A percentile compares a stretch with the other conserved stretches of the same genome.
Evolutionary conservation across 2,113 vertebrate genomes (phyloP).

Genomic region (Tautogolabrus adspersus): DNA sequence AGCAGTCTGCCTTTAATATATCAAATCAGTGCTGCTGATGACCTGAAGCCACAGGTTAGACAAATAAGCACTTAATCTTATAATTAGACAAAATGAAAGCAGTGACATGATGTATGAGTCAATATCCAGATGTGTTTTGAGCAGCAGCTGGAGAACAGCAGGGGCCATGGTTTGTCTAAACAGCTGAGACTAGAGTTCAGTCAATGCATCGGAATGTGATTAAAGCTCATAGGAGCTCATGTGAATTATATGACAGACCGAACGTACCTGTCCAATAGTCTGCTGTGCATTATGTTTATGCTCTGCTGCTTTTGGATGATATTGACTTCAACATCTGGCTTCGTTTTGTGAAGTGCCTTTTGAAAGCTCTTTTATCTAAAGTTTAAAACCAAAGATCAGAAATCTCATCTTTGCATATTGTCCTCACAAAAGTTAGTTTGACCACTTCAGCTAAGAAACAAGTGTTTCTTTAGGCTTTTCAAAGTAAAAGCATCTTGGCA

Average conservation of each 20-base stretch:
- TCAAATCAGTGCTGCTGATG: not conserved
- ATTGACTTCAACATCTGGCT: too few species aligned
- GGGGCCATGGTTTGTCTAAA: not conserved
- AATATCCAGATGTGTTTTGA: not conserved
- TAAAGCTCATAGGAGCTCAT: not conserved
- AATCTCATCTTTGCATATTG: too few species aligned
- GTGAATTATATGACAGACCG: not conserved
- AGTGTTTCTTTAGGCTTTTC: too few species aligned
- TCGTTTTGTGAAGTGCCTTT: too few species aligned
- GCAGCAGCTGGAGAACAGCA: constrained; percentile 4
- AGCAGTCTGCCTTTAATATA: not conserved
- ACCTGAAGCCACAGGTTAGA: constrained; percentile 3
- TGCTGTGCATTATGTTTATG: not conserved
- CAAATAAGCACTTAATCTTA: constrained; percentile 1
- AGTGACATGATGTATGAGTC: not conserved
- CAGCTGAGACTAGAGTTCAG: not conserved
- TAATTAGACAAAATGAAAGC: constrained; percentile 12
- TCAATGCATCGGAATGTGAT: not conserved
- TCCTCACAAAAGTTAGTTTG: too few species aligned
- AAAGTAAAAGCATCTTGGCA: too few species aligned
- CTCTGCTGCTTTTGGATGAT: not conserved
- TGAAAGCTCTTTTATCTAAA: too few species aligned
- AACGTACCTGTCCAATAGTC: not conserved
- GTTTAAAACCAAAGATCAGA: too few species aligned
- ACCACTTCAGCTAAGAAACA: too few species aligned